Conservation (phyloP, 37 sponge, comb jelly and placozoan species). For the Hormiphora californensis region DNA sequence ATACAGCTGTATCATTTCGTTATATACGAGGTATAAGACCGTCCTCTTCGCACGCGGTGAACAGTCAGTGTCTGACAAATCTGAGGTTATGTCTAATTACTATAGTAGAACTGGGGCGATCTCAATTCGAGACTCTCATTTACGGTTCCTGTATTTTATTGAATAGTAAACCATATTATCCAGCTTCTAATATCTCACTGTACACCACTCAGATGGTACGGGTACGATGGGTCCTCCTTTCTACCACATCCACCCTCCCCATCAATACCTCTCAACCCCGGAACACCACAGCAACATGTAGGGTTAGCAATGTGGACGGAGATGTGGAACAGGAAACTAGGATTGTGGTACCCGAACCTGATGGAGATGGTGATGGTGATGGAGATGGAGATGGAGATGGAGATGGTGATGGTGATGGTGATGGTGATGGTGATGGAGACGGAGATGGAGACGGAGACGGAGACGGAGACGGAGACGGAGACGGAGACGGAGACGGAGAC, state of each 20-base stretch:
- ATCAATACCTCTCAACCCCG: not conserved
- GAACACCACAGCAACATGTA: not conserved
- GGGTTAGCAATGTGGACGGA: not conserved
- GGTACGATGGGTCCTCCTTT: not conserved
- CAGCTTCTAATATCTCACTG: not conserved
- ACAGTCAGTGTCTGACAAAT: too few relatives aligned
- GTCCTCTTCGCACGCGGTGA: too few relatives aligned
- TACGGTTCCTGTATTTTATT: too few relatives aligned
- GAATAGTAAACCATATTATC: not conserved
- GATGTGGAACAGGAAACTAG: not conserved
- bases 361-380: not conserved
- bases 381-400: not conserved
- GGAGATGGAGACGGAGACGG: not conserved
- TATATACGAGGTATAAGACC: too few relatives aligned
- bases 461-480: not conserved
- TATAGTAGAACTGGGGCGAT: too few relatives aligned
- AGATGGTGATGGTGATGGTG: not conserved
- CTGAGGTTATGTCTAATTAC: too few relatives aligned
- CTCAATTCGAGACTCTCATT: too few relatives aligned
- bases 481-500: not conserved
- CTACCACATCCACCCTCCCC: not conserved
- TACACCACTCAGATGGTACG: constrained; percentile 39
- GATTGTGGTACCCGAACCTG: not conserved
- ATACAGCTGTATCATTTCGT: too few relatives aligned
- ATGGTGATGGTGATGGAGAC: not conserved